phyloP scores from a whole-genome alignment of 2,797 vertebrate species.

The Corythornis leucogaster region DNA sequence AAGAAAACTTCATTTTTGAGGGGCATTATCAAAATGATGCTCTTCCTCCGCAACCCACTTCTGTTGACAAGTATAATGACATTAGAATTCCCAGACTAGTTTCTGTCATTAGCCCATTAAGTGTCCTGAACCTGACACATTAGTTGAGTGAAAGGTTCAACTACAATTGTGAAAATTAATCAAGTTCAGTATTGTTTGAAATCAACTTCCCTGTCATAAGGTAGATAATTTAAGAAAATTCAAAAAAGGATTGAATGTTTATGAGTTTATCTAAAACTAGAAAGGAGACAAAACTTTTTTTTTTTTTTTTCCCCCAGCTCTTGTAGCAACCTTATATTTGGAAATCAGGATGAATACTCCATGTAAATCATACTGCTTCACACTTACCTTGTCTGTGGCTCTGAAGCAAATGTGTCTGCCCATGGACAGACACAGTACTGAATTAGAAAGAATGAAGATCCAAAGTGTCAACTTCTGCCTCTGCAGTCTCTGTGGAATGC shows the following conservation, averaged over 20 bases:
- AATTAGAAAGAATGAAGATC: background rate
- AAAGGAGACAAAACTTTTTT: background rate
- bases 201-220: background rate
- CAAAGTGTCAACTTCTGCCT: background rate
- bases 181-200: background rate
- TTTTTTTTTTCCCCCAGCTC: background rate
- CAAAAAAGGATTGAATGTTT: background rate
- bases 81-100: background rate
- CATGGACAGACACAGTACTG: background rate
- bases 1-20: constrained; percentile 11
- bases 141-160: background rate
- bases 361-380: background rate
- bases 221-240: background rate
- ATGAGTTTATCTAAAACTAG: background rate
- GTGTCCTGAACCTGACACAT: background rate
- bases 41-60: background rate
- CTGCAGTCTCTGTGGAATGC: background rate
- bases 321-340: background rate
- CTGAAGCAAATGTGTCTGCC: background rate
- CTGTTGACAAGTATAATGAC: background rate
- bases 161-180: constrained; percentile 26
- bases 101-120: background rate
- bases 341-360: background rate
- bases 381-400: background rate
- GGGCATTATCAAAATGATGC: background rate